These are phyloP conservation scores for Acanthacorydalis orientalis DNA, from an alignment of 2,888 invertebrate genomes.

Conservation along the genomic window DNA sequence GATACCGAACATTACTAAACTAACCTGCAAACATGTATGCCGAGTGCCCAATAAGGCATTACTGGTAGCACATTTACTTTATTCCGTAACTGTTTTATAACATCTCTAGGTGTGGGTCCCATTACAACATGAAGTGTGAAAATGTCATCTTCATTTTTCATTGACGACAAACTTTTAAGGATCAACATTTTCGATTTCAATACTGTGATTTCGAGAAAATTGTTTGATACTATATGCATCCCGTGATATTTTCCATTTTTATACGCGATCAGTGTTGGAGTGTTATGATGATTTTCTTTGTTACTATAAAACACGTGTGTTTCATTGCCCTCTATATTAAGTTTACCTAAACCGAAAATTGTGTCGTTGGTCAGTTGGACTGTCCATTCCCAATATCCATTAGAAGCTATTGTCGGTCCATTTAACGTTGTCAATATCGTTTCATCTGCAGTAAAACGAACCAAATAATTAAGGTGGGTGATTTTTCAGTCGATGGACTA, in stretches of 20 bases:
- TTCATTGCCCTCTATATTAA: not conserved
- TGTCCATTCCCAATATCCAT: slow-evolving; percentile 42
- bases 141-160: slow-evolving; percentile 14
- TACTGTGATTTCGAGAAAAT: slow-evolving; percentile 36
- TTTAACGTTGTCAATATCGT: slow-evolving; percentile 32
- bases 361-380: slow-evolving; percentile 33
- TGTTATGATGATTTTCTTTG: slow-evolving; percentile 24
- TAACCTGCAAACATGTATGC: slow-evolving; percentile 28
- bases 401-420: slow-evolving; percentile 40
- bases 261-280: slow-evolving; percentile 36
- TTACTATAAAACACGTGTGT: slow-evolving; percentile 28
- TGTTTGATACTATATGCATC: slow-evolving; percentile 30
- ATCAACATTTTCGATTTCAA: slow-evolving; percentile 33
- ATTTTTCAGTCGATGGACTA: too few species aligned
- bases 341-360: slow-evolving; percentile 37
- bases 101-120: slow-evolving; percentile 32
- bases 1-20: too few species aligned
- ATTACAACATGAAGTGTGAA: slow-evolving; percentile 30
- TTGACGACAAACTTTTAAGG: slow-evolving; percentile 33
- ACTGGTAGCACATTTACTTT: slow-evolving; percentile 11
- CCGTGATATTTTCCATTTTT: slow-evolving; percentile 36
- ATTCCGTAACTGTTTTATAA: slow-evolving; percentile 22
- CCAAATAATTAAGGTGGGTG: too few species aligned
- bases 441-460: slow-evolving; percentile 12
- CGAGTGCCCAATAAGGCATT: slow-evolving; percentile 27